Percentiles rank a stretch among this genome's conserved stretches.
These are phyloP conservation scores for Therioaphis trifolii DNA, from an alignment of 2,888 invertebrate species.

Conservation along the genomic window DNA sequence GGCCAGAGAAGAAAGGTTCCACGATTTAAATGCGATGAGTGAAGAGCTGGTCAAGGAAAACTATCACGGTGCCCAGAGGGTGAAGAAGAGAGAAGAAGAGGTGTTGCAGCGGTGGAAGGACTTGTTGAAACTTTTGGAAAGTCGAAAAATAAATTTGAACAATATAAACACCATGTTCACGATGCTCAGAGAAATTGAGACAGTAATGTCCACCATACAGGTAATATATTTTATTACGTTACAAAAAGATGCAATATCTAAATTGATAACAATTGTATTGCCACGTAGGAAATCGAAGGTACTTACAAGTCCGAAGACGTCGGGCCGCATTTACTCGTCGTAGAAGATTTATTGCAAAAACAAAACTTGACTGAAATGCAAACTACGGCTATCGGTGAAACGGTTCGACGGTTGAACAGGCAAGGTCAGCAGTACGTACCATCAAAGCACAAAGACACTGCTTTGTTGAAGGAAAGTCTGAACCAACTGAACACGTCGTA, in stretches of 20 bases:
- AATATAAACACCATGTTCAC: constrained; percentile 88
- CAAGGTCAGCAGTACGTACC: constrained; percentile 74
- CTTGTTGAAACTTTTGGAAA: constrained; percentile 84
- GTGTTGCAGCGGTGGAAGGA: constrained; percentile 90
- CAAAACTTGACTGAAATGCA: constrained; percentile 93
- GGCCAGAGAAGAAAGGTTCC: constrained; percentile 92
- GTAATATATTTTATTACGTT: too few relatives aligned
- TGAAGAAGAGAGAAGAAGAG: constrained; percentile 77
- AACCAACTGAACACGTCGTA: constrained; percentile 83
- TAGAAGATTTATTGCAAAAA: constrained; percentile 93
- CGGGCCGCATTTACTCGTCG: constrained; percentile 92
- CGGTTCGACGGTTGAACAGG: constrained; percentile 81
- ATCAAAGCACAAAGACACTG: constrained; percentile 73
- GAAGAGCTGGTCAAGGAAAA: constrained; percentile 90
- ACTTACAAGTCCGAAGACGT: constrained; percentile 79
- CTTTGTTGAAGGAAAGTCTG: constrained; percentile 77
- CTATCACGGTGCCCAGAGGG: constrained; percentile 88
- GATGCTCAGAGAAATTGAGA: constrained; percentile 90
- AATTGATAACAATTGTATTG: too few relatives aligned
- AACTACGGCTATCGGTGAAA: constrained; percentile 88
- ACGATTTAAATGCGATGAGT: constrained; percentile 92
- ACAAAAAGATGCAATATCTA: too few relatives aligned
- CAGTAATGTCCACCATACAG: constrained; percentile 83
- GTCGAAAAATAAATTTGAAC: constrained; percentile 81
- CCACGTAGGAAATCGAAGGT: constrained; percentile 53